Base-by-base conservation (phyloP, 2,797 vertebrate genomes). In the Pipistrellus pygmaeus region DNA sequence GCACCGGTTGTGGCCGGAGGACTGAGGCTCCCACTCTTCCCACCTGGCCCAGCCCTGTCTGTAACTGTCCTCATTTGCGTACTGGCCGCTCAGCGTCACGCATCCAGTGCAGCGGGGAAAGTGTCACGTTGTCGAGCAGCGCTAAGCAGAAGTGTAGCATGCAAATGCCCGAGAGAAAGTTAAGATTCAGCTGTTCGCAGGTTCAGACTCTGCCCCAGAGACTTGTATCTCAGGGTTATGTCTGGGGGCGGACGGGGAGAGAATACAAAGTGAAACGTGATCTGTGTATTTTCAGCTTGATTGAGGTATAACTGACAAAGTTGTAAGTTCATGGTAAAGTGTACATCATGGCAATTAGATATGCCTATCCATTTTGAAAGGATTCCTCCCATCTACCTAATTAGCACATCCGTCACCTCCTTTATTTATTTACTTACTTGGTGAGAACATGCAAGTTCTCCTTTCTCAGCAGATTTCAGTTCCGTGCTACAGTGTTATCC, bases 1-100 rank as follows among this genome's bases (percentile, higher is more conserved):
- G 44, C 30, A 27, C 8, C n/a, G 32, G 30, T n/a, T n/a, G 23
- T 25, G n/a, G 78, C 20, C 35, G 41, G 81, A 7, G 15, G 55
- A 60, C 15, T 4, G 66, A 27, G 72, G 18, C 17, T 48, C 38
- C 38, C 38, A 41, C 38, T 41, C 38, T 41, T 41, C 30, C 90
- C 46, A 5, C 60, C 60, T 23, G 15, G 53, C 17, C 23, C 71
- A 90, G 75, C 21, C 38, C 81, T 90, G 66, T 55, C 71, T 25
- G 25, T 73, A 89, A 77, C 18, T 32, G 32, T 55, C 51, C 82
- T 95, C 48, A 35, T 93, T 96, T 84, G 21, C 71, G 81, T 69
- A 9, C 69, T 81, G 62, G 66, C 8, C 17, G 23, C 32, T 93
- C 73, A 77, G 75, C n/a, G 75, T 57, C 2, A 35, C 30, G 51